Conservation (phyloP, 2,888 invertebrate genomes). For the Macrosoma leucophasiata region DNA sequence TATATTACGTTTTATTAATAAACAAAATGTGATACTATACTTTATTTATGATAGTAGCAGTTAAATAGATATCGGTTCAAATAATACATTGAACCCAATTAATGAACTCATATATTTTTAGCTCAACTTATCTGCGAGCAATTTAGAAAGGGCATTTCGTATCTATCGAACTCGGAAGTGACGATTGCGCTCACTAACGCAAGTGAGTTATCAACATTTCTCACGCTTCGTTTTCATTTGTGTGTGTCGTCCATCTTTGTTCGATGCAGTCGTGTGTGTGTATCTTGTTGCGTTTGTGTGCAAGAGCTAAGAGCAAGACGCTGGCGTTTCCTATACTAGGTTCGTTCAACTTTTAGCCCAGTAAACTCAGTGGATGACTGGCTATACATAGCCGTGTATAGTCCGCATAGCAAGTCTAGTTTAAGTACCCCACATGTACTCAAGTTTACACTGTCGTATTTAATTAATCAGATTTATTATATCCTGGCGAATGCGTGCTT, state of each 20-base stretch:
- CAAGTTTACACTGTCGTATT: conserved; percentile 9
- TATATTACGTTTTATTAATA: too few relatives aligned
- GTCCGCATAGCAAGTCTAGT: conserved; percentile 33
- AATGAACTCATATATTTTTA: conserved; percentile 9
- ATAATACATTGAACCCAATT: background rate
- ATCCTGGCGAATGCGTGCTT: conserved; percentile 2
- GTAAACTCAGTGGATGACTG: conserved; percentile 66
- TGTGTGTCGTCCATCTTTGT: conserved; percentile 57
- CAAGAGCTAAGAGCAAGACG: conserved; percentile 63
- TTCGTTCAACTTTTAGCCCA: conserved; percentile 76
- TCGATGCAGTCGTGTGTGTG: conserved; percentile 38
- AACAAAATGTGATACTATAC: too few relatives aligned
- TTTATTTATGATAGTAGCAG: too few relatives aligned
- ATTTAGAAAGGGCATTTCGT: conserved; percentile 7
- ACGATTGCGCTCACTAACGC: conserved; percentile 59
- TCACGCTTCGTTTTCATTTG: conserved; percentile 59
- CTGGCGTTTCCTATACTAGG: conserved; percentile 60
- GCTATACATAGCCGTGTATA: conserved; percentile 27
- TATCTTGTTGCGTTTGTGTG: conserved; percentile 42
- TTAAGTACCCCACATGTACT: conserved; percentile 6
- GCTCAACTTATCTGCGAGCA: conserved; percentile 12
- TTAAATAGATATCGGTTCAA: too few relatives aligned
- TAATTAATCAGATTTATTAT: conserved; percentile 10
- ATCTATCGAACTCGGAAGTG: conserved; percentile 61
- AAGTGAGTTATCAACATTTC: conserved; percentile 74